Evolutionary conservation across 1,140 invertebrate species (phyloP).

Genomic region (Mercenaria mercenaria): DNA sequence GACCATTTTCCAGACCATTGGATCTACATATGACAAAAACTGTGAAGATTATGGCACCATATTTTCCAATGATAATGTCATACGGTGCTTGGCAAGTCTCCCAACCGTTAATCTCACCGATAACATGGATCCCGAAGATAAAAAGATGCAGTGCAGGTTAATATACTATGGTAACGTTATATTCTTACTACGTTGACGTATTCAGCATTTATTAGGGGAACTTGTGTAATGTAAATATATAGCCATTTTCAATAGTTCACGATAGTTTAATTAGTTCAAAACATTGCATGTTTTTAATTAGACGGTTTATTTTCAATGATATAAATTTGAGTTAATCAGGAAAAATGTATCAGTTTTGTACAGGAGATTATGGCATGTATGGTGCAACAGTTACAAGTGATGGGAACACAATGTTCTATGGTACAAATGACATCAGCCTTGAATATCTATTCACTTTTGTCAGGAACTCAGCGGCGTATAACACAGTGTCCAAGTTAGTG

Average conservation of each 20-base stretch:
- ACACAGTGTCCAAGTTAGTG: not conserved
- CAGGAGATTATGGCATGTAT: not conserved
- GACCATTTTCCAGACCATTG: not conserved
- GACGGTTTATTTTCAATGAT: too few species aligned
- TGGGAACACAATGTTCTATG: not conserved
- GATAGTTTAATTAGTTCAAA: too few species aligned
- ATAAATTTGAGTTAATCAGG: too few species aligned
- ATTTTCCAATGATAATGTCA: not conserved
- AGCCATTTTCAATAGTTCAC: too few species aligned
- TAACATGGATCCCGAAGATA: not conserved
- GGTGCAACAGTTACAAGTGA: not conserved
- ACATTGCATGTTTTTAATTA: too few species aligned
- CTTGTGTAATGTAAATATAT: too few species aligned
- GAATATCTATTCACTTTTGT: not conserved
- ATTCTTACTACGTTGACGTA: too few species aligned
- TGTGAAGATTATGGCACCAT: not conserved
- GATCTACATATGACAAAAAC: slow-evolving; percentile 15
- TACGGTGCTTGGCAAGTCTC: not conserved
- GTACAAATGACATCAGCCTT: not conserved
- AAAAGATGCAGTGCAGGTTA: slow-evolving; percentile 3
- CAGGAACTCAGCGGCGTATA: not conserved
- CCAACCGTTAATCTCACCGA: not conserved
- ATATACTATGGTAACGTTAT: too few species aligned
- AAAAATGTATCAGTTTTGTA: not conserved
- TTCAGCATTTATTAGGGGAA: too few species aligned